Base-by-base conservation (phyloP, 1,140 invertebrate species). In the Argopecten irradians region DNA sequence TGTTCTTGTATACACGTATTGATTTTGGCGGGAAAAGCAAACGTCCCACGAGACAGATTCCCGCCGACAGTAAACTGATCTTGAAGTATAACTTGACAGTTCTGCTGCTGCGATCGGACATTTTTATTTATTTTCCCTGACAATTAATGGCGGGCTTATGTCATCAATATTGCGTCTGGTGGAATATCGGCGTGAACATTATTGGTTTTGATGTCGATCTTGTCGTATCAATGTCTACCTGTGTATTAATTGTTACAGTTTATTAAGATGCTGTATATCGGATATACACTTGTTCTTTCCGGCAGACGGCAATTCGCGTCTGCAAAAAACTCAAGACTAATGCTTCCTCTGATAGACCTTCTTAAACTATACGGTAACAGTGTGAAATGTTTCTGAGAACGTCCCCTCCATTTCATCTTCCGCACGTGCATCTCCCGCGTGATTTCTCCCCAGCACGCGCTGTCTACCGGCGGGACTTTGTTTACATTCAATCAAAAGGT, bases 391-490 rank as follows among this genome's bases (percentile, higher is more conserved):
- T 28, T 71, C n/a, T n/a, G 22, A 71, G 55, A 71, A 71, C 28
- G 22, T 16, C 13, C 22, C 22, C n/a, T 0, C n/a, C n/a, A n/a
- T n/a, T n/a, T n/a, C n/a, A n/a, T n/a, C 55, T 71, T 1, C 55
- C 16, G 28, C 55, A 71, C 55, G 55, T 71, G 55, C 55, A 71
- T 28, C n/a, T 3, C 5, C 55, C 55, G n/a, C 19, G n/a, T 71
- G 55, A 71, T 28, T n/a, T n/a, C 22, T 28, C 55, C 55, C 0
- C 55, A 71, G 55, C 55, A 71, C 55, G 55, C 55, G 55, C 55
- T 71, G 55, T 71, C 55, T 71, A 71, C 22, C 55, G 55, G 55
- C 55, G 55, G 55, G 55, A 28, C 55, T 71, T 71, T 71, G 55
- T 71, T 71, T 71, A 71, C 55, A 16, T 71, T 28, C 55, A 28